Evolutionary conservation across 23 tunicate species (phyloP).

Genomic region (Corella eumyota): DNA sequence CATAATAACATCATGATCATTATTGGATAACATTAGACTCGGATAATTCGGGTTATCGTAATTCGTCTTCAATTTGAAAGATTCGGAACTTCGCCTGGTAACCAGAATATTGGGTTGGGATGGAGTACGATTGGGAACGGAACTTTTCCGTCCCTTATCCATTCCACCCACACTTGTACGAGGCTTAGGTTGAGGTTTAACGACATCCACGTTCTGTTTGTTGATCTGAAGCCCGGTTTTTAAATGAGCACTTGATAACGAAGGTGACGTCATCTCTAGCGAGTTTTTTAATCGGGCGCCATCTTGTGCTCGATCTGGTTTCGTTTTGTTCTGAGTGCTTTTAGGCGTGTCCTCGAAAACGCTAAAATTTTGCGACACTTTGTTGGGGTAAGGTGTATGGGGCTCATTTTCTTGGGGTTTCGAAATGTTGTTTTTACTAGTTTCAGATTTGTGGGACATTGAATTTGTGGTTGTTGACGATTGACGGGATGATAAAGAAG

Average conservation of each 20-base stretch:
- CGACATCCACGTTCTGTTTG: neutral
- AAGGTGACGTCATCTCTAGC: neutral
- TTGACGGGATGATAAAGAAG: constrained; percentile 52
- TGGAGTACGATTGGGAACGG: neutral
- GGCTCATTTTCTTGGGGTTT: too few species aligned
- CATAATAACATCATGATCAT: constrained; percentile 40
- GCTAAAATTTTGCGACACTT: neutral
- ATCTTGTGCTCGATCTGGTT: neutral
- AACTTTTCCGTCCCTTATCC: neutral
- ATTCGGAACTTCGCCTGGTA: neutral
- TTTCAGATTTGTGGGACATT: neutral
- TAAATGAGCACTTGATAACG: constrained; percentile 24
- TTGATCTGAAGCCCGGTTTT: constrained; percentile 33
- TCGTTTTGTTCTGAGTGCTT: too few species aligned
- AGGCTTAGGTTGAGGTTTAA: constrained; percentile 43
- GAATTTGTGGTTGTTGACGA: constrained; percentile 59
- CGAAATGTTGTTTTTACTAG: neutral
- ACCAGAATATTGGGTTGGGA: neutral
- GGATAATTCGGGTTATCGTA: constrained; percentile 19
- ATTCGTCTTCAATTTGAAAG: neutral
- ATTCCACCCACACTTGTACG: neutral
- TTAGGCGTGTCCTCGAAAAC: too few species aligned
- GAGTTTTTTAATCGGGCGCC: constrained; percentile 13
- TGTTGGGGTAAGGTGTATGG: constrained; percentile 2
- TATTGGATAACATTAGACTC: constrained; percentile 22